Conservation (phyloP, 2,113 vertebrate species). For the Pituophis catenifer region DNA sequence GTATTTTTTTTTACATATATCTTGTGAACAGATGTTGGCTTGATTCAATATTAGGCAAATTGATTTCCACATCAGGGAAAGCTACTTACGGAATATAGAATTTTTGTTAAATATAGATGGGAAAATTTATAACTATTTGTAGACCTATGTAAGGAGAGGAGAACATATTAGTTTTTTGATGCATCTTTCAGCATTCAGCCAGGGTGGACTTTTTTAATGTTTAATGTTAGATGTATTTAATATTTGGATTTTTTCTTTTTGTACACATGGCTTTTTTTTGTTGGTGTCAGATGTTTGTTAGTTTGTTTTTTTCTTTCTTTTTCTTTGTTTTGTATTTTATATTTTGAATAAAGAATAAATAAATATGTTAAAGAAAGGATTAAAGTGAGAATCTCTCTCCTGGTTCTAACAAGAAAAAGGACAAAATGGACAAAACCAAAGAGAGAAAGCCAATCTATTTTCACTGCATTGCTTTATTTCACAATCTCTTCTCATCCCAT, state of each 20-base stretch:
- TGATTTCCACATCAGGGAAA: not conserved
- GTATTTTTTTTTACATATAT: not conserved
- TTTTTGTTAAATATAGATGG: not conserved
- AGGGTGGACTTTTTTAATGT: not conserved
- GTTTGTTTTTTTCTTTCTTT: not conserved
- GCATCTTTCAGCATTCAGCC: not conserved
- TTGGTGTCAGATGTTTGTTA: not conserved
- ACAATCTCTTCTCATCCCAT: conserved; percentile 57
- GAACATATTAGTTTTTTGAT: not conserved
- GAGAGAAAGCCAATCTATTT: conserved; percentile 20
- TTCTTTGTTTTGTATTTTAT: not conserved
- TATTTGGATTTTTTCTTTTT: not conserved
- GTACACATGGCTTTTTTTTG: not conserved
- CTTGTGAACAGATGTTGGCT: not conserved
- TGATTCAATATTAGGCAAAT: not conserved
- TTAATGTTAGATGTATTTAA: not conserved
- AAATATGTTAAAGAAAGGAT: not conserved
- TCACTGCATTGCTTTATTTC: conserved; percentile 68
- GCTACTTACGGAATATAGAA: not conserved
- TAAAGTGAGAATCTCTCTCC: not conserved
- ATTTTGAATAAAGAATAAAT: not conserved
- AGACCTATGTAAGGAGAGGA: not conserved
- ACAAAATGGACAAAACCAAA: conserved; percentile 38
- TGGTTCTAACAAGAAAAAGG: conserved; percentile 33
- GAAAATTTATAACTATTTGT: not conserved